Evolutionary conservation across 1,140 invertebrate genomes (phyloP), one percentile per base, ranked within the genome.

Genomic region (Drosophila elegans): DNA sequence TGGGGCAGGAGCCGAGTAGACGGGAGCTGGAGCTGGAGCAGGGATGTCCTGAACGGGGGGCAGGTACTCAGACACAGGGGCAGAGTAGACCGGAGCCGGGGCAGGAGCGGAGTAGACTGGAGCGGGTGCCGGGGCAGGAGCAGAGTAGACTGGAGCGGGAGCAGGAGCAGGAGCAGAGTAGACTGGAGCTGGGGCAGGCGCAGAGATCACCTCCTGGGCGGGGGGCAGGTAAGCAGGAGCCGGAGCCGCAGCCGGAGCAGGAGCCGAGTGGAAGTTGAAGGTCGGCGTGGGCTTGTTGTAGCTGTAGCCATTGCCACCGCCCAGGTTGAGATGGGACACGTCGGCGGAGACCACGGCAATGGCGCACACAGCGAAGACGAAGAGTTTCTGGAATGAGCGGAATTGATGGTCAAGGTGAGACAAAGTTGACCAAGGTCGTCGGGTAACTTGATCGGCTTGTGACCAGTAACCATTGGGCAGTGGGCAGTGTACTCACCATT

Each of bases 351-450:
- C 88, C 42, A 55, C 72, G 66, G 80, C 88, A 21, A 91, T 83
- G 44, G 77, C 78, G 72, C 78, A 91, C 48, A 91, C 78, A 74
- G 83, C 84, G 64, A 91, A 85, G 41, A 91, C 69, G 78, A 91
- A 81, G 68, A 91, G 80, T 91, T 91, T 91, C 88, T 91, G 59
- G 39, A 76, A 74, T 41, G n/a, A 12, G 52, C 34, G 61, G 38
- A 51, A 34, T 36, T 38, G 51, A 36, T 38, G 21, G 38, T 21
- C 16, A 21, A 21, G 16, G 16, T 21, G 1, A 21, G 16, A 21
- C 16, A 21, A 21, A 21, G 38, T 25, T 44, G 49, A 25, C 21
- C 66, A 64, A 85, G 81, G 81, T 77, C 73, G 67, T 38, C 59
- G 41, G 32, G 34, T 45, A 63, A 71, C 80, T 71, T 63, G 78